Percentiles rank a stretch among this genome's conserved stretches.
Evolutionary conservation across 2,888 invertebrate genomes (phyloP).

Genomic region (Caenorhabditis parvicauda): DNA sequence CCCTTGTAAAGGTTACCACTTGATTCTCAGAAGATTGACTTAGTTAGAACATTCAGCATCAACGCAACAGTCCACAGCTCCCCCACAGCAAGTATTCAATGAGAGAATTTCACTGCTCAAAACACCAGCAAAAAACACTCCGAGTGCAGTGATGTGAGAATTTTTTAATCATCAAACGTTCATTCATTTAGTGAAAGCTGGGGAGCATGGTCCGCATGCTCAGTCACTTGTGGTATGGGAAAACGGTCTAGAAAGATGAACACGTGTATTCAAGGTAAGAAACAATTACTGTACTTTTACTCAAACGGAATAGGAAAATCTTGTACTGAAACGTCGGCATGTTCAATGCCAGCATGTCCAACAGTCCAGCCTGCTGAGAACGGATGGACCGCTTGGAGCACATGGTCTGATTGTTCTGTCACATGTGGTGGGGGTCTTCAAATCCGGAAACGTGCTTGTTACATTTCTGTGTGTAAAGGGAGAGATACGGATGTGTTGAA

Average conservation of each 20-base stretch:
- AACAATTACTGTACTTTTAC: too few species aligned
- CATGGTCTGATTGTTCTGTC: conserved; percentile 33
- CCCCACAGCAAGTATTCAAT: conserved; percentile 22
- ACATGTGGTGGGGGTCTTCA: conserved; percentile 29
- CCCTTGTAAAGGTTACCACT: conserved; percentile 9
- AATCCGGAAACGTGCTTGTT: conserved; percentile 29
- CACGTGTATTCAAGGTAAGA: conserved; percentile 25
- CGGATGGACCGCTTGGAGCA: conserved; percentile 25
- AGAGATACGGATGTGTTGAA: conserved; percentile 23
- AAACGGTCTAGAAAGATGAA: conserved; percentile 24
- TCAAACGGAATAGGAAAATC: neutral
- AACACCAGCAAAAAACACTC: conserved; percentile 12
- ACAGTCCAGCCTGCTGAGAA: conserved; percentile 3
- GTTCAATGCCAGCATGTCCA: conserved; percentile 12
- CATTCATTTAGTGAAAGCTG: conserved; percentile 6
- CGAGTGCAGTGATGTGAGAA: conserved; percentile 10
- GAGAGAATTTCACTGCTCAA: conserved; percentile 17
- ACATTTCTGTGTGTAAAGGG: conserved; percentile 23
- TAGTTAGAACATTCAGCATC: conserved; percentile 9
- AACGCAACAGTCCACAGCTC: conserved; percentile 6
- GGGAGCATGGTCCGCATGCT: conserved; percentile 39
- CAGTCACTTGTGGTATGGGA: conserved; percentile 39
- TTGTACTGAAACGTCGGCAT: conserved; percentile 25
- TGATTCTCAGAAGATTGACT: neutral
- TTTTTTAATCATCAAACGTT: neutral